Percentiles rank a stretch among this genome's conserved stretches.
phyloP scores from a whole-genome alignment of 2,797 vertebrate genomes.

The Brachymystax lenok region DNA sequence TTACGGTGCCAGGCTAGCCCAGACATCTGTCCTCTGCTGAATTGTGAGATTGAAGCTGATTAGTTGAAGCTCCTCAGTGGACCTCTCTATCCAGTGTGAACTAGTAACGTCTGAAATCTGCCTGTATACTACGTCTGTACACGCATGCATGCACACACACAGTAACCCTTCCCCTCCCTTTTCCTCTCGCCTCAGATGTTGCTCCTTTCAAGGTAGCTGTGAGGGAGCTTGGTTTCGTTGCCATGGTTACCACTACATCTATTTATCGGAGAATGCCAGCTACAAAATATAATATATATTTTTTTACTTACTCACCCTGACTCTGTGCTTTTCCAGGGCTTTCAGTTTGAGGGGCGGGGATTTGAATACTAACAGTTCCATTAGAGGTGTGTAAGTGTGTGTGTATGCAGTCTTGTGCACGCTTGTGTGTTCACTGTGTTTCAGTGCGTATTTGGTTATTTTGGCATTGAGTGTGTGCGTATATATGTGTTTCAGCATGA shows the following conservation, averaged over 20 bases:
- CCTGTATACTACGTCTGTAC: not conserved
- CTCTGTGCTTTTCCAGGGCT: constrained; percentile 7
- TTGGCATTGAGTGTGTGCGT: not conserved
- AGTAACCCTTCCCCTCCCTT: not conserved
- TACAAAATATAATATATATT: constrained; percentile 35
- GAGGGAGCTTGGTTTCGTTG: constrained; percentile 62
- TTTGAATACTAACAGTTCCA: constrained; percentile 3
- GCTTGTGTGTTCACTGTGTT: not conserved
- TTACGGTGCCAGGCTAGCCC: not conserved
- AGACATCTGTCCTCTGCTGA: not conserved
- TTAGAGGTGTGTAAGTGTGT: constrained; percentile 27
- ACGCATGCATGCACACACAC: not conserved
- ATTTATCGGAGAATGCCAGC: constrained; percentile 57
- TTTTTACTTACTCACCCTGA: constrained; percentile 45
- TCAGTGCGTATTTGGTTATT: not conserved
- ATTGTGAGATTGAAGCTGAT: constrained; percentile 13
- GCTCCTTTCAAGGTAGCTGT: constrained; percentile 47
- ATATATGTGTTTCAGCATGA: constrained; percentile 7
- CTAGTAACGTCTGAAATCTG: constrained; percentile 36
- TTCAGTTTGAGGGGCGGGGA: not conserved
- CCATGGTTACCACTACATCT: constrained; percentile 73
- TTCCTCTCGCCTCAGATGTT: constrained; percentile 23
- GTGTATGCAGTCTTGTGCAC: constrained; percentile 20
- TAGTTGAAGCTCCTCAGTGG: constrained; percentile 16
- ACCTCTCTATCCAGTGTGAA: constrained; percentile 52